phyloP scores from a whole-genome alignment of 2,113 vertebrate species.

The Isurus oxyrinchus region DNA sequence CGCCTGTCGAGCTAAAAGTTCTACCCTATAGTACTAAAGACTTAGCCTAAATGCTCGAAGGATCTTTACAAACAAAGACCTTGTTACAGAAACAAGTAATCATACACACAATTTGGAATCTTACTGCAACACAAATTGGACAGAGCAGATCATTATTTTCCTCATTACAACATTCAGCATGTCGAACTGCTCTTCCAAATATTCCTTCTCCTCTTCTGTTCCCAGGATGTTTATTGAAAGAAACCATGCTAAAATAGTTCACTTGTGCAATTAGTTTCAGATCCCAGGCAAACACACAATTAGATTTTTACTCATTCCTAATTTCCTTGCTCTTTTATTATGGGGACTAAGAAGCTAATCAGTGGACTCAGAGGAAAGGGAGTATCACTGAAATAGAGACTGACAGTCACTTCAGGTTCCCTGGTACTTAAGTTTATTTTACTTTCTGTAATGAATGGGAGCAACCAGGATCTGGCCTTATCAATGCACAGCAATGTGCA shows the following conservation, averaged over 20 bases:
- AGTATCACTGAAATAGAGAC: neutral
- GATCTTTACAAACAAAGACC: neutral
- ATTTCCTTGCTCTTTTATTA: neutral
- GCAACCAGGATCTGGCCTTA: neutral
- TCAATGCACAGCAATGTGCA: neutral
- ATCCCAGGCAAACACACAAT: neutral
- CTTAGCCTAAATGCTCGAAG: neutral
- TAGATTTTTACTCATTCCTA: neutral
- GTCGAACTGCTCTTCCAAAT: neutral
- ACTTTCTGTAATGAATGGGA: neutral
- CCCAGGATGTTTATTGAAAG: neutral
- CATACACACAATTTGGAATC: neutral
- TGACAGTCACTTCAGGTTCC: neutral
- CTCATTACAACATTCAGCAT: neutral
- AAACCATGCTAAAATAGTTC: neutral
- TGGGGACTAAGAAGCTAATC: neutral
- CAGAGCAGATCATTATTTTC: neutral
- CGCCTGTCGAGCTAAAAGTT: no score
- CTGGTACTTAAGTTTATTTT: neutral
- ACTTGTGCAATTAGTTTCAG: neutral
- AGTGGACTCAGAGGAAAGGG: neutral
- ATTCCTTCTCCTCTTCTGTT: neutral
- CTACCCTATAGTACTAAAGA: neutral
- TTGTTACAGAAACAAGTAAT: neutral
- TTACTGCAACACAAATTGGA: neutral